Evolutionary conservation across 2,888 invertebrate genomes (phyloP), one percentile per base, ranked within the genome.

Genomic region (Chironomus tentans): DNA sequence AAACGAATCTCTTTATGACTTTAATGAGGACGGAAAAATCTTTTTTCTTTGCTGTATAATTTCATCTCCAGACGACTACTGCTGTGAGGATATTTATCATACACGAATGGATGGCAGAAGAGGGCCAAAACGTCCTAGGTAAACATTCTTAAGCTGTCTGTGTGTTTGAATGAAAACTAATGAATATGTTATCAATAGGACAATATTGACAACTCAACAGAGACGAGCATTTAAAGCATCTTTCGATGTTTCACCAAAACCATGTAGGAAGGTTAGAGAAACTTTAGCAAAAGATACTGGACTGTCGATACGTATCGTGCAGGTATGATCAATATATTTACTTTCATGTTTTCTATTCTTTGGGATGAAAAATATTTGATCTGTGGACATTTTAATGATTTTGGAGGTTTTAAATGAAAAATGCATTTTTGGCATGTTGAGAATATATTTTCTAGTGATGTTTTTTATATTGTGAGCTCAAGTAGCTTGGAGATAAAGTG

Each of bases 221-320:
- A 82, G 94, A 79, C 85, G 92, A 78, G 92, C 93, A 78, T 94
- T 94, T 83, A 94, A 93, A 83, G 90, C 91, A 50, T 92, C 93
- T 18, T 94, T 94, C 83, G 93, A 94, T 84, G 87, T 92, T 79
- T 93, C 92, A 79, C 91, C 93, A 21, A 93, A 94, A 81, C 93
- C 93, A 2, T 93, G 92, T 80, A 84, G 93, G 79, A 93, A 93
- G 85, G 91, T 92, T 62, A 85, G 93, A 76, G 94, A 94, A 82
- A 88, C 91, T 77, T 84, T 94, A 77, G 93, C 93, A 12, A 92
- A 92, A 81, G 93, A 94, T 82, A 94, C 93, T 0, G 93, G 93
- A 12, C 85, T 94, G 74, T 93, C 92, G 80, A 91, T 94, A 56
- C 86, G 93, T 79, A 93, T 94, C 78, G 93, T 94, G 13, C 94